Conservation (phyloP, 2,797 vertebrate genomes). For the Spinus olivaceus region DNA sequence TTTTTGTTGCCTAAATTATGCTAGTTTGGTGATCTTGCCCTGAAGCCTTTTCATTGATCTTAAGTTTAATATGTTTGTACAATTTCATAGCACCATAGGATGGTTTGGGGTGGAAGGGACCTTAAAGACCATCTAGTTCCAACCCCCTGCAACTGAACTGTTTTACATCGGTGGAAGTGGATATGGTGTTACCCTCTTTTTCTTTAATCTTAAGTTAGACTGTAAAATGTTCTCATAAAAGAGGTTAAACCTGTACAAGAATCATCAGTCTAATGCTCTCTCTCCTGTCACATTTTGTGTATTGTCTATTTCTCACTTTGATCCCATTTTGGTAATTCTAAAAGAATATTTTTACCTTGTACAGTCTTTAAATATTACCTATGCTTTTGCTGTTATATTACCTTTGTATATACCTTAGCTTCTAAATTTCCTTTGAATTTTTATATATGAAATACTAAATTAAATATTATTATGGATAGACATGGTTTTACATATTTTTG, state of each 20-base stretch:
- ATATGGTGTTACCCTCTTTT: not conserved
- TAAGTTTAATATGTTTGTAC: not conserved
- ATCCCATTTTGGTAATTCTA: not conserved
- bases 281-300: not conserved
- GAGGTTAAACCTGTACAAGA: not conserved
- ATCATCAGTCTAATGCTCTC: not conserved
- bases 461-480: not conserved
- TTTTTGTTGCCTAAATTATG: not conserved
- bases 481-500: not conserved
- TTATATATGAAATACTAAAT: not conserved
- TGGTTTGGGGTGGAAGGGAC: not conserved
- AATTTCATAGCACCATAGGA: not conserved
- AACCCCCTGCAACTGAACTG: not conserved
- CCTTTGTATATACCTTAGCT: not conserved
- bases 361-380: not conserved
- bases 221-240: not conserved
- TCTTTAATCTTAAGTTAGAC: not conserved
- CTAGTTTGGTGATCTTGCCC: not conserved
- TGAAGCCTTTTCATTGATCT: not conserved
- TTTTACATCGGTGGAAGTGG: not conserved
- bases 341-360: not conserved
- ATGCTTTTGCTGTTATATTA: not conserved
- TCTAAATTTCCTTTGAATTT: not conserved
- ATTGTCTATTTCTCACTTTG: not conserved
- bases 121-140: not conserved